Evolutionary conservation across 2,797 vertebrate genomes (phyloP).

Genomic region (Myotis vivesi): DNA sequence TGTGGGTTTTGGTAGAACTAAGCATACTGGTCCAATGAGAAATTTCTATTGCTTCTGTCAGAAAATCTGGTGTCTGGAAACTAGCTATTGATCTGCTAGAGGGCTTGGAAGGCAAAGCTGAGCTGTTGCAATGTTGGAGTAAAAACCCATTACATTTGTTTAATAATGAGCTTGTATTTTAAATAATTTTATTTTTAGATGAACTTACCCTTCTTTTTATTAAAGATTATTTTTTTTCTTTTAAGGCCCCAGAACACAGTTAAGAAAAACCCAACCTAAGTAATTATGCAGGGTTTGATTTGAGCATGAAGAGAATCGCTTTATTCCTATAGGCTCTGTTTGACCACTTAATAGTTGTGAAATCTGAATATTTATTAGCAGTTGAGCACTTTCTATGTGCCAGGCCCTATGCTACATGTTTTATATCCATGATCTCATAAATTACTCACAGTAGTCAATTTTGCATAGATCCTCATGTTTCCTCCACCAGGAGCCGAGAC

Average conservation of each 20-base stretch:
- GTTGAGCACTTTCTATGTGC: neutral
- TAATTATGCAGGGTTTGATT: neutral
- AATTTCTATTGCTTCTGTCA: neutral
- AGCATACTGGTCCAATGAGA: neutral
- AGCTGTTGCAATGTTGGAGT: neutral
- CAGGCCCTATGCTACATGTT: neutral
- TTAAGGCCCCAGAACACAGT: neutral
- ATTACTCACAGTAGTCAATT: neutral
- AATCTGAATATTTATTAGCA: neutral
- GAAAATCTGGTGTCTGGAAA: neutral
- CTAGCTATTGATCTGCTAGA: neutral
- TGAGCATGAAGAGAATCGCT: constrained; percentile 33
- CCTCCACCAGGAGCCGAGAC: neutral
- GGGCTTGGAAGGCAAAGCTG: neutral
- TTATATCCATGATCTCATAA: constrained; percentile 7
- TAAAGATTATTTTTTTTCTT: neutral
- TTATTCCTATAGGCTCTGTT: constrained; percentile 17
- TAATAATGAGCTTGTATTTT: neutral
- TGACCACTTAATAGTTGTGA: neutral
- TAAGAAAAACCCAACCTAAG: neutral
- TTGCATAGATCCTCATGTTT: neutral
- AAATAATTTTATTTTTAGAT: neutral
- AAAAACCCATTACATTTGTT: neutral
- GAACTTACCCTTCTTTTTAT: neutral
- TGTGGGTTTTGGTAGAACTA: neutral